A percentile compares a stretch with the other conserved stretches of the same genome.
These are phyloP conservation scores for Trichechus manatus DNA, from an alignment of 2,113 vertebrate genomes.

Conservation along the genomic window DNA sequence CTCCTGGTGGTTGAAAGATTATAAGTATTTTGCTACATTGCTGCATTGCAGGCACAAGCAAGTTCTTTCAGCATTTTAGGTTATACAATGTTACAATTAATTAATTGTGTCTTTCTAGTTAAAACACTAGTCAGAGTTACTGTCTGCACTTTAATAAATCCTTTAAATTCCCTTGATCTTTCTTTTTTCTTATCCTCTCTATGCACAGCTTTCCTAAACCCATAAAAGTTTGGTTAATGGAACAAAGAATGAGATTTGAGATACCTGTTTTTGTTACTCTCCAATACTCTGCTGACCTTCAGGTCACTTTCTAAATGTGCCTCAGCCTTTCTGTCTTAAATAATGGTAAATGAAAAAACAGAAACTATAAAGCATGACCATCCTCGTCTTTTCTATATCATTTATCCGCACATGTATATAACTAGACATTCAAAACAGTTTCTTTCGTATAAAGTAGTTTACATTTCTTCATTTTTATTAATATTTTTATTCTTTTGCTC, in stretches of 20 bases:
- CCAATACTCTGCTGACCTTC: slow-evolving; percentile 57
- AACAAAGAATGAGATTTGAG: slow-evolving; percentile 77
- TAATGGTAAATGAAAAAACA: background rate
- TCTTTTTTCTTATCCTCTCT: slow-evolving; percentile 73
- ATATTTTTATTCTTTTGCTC: background rate
- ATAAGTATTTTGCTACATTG: slow-evolving; percentile 87
- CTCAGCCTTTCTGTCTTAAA: slow-evolving; percentile 42
- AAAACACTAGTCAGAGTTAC: slow-evolving; percentile 80
- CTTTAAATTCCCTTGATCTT: slow-evolving; percentile 77
- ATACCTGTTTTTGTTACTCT: slow-evolving; percentile 76
- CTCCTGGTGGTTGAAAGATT: slow-evolving; percentile 87
- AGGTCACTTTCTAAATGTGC: slow-evolving; percentile 60
- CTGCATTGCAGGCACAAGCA: slow-evolving; percentile 85
- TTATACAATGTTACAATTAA: slow-evolving; percentile 85
- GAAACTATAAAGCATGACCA: slow-evolving; percentile 26
- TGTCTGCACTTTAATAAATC: slow-evolving; percentile 79
- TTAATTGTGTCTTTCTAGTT: slow-evolving; percentile 84
- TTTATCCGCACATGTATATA: background rate
- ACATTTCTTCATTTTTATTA: background rate
- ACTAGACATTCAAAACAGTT: background rate
- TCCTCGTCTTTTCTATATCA: background rate
- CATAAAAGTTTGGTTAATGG: slow-evolving; percentile 82
- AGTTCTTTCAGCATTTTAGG: slow-evolving; percentile 80
- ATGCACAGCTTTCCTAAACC: slow-evolving; percentile 81
- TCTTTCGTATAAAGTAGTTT: slow-evolving; percentile 2